Percentiles rank a stretch among this genome's conserved stretches.
These are phyloP conservation scores for Dipodomys ordii DNA, from an alignment of 2,113 vertebrate species.

Conservation along the genomic window DNA sequence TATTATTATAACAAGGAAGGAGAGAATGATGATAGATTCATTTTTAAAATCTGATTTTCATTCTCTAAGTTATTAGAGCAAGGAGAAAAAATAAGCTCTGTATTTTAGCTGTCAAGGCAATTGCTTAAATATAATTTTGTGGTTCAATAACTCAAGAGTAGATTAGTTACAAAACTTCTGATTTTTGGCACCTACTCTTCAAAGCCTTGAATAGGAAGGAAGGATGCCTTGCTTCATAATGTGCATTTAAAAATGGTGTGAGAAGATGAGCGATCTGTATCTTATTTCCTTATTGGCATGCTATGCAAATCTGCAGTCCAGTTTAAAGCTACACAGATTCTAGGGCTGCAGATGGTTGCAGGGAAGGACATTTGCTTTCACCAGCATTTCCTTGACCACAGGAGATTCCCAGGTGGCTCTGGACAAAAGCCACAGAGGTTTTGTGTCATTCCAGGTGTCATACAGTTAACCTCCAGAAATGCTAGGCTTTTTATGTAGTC, in stretches of 20 bases:
- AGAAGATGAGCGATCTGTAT: constrained; percentile 22
- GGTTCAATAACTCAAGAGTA: constrained; percentile 59
- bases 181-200: constrained; percentile 57
- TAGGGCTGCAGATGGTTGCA: constrained; percentile 54
- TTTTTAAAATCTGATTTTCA: background rate
- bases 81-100: constrained; percentile 44
- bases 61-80: constrained; percentile 54
- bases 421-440: constrained; percentile 59
- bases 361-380: constrained; percentile 58
- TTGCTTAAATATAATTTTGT: constrained; percentile 76
- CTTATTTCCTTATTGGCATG: constrained; percentile 47
- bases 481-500: constrained; percentile 25
- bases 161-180: constrained; percentile 66
- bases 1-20: background rate
- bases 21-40: background rate
- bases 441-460: constrained; percentile 55
- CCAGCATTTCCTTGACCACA: constrained; percentile 61
- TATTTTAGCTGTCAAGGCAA: constrained; percentile 63
- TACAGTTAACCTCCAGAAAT: constrained; percentile 46
- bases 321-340: background rate
- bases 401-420: constrained; percentile 59
- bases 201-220: constrained; percentile 46
- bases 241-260: constrained; percentile 3
- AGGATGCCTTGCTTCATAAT: constrained; percentile 8
- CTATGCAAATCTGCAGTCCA: background rate